Evolutionary conservation across 1,140 invertebrate species (phyloP).

Genomic region (Lepidurus packardi): DNA sequence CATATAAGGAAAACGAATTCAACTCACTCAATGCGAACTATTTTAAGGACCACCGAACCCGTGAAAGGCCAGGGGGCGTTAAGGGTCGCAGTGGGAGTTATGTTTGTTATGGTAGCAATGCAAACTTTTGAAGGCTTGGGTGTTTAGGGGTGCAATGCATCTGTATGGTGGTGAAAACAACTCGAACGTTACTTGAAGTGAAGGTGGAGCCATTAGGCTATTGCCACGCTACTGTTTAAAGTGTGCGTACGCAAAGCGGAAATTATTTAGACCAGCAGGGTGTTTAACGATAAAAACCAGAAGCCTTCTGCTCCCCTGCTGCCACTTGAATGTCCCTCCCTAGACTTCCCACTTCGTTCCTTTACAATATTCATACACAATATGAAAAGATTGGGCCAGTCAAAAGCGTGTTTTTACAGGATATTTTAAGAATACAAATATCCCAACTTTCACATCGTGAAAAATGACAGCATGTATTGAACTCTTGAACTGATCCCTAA

Average conservation of each 20-base stretch:
- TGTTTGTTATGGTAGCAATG: slow-evolving; percentile 10
- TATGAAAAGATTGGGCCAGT: background rate
- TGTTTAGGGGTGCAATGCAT: background rate
- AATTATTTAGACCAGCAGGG: slow-evolving; percentile 9
- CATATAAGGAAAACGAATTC: background rate
- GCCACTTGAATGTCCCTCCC: background rate
- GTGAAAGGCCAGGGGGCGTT: background rate
- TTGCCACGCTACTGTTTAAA: slow-evolving; percentile 15
- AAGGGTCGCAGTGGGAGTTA: background rate
- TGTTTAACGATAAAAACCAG: slow-evolving; percentile 1
- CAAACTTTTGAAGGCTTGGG: background rate
- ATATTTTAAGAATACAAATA: no score
- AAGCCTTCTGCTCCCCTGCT: background rate
- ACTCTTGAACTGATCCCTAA: no score
- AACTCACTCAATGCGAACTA: background rate
- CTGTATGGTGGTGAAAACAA: background rate
- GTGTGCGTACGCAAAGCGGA: background rate
- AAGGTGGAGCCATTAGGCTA: background rate
- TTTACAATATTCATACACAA: background rate
- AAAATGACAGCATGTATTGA: no score
- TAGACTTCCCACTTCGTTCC: slow-evolving; percentile 11
- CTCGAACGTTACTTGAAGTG: background rate
- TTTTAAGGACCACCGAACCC: background rate
- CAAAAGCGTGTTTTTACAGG: background rate
- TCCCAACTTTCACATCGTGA: no score